Evolutionary conservation across 2,888 invertebrate genomes (phyloP).

Genomic region (Drosophila recens): DNA sequence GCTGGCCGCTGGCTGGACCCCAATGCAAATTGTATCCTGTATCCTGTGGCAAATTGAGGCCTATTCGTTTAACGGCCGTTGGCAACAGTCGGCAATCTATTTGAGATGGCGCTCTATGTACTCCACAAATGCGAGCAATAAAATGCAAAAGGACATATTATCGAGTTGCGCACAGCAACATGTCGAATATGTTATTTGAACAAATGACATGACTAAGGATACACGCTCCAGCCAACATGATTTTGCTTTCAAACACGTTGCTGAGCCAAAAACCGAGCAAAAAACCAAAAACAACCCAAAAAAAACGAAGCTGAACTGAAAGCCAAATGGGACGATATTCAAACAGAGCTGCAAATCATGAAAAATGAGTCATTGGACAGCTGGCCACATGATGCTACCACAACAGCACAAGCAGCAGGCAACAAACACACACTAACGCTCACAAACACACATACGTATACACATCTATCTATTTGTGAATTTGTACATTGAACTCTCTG

Average conservation of each 20-base stretch:
- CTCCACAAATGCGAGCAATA: constrained; percentile 38
- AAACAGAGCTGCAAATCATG: constrained; percentile 62
- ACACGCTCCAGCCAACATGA: constrained; percentile 43
- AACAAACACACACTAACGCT: constrained; percentile 4
- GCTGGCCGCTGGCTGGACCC: constrained; percentile 23
- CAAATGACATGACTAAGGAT: constrained; percentile 48
- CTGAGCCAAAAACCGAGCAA: not conserved
- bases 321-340: constrained; percentile 48
- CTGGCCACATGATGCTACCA: constrained; percentile 51
- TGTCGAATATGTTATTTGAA: constrained; percentile 40
- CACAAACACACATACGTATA: not conserved
- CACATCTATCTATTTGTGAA: not conserved
- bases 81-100: constrained; percentile 16
- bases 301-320: not conserved
- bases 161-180: constrained; percentile 48
- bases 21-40: constrained; percentile 44
- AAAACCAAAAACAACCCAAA: constrained; percentile 2
- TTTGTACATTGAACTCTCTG: constrained; percentile 1
- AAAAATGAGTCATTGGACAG: constrained; percentile 63
- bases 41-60: constrained; percentile 42
- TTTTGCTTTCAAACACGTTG: constrained; percentile 42
- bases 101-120: constrained; percentile 21
- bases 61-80: constrained; percentile 46
- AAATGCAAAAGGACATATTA: constrained; percentile 52
- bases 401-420: constrained; percentile 1